Evolutionary conservation across 2,888 invertebrate species (phyloP), one percentile per base, ranked within the genome.

Genomic region (Galeruca laticollis): DNA sequence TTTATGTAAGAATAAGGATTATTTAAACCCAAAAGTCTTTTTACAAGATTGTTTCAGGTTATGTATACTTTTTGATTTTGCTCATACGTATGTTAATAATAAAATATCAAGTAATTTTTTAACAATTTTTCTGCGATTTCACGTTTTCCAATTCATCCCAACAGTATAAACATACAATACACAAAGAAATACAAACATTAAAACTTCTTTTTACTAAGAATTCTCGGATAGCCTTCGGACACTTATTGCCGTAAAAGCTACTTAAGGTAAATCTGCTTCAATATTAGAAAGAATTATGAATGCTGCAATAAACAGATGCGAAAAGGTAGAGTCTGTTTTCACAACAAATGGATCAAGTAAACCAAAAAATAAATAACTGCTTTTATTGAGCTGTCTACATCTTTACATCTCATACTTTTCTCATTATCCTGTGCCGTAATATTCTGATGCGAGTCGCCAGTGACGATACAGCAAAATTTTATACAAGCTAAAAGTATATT

Each of bases 381-480:
- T 57, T 35, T 57, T 35, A 35, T 57, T 57, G 8, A 35, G 35
- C 56, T 57, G 56, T 57, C 35, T 57, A 57, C 35, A 57, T 57
- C 56, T 57, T 57, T 35, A 57, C 56, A 35, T 57, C 56, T 57
- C 15, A 35, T 57, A 57, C 56, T 57, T 57, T 57, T 57, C 56
- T 57, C 56, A 57, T 57, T 57, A 57, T 57, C 56, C 20, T 35
- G 35, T 57, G 56, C 56, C n/a, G 18, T 35, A 57, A 35, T 57
- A 35, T 20, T 3, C 11, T 26, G 18, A 26, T 31, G 54, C n/a
- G 1, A n/a, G n/a, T 1, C 6, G 2, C 2, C 56, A 57, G 35
- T 57, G 56, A n/a, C 56, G 56, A 1, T 13, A 15, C 26, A 31
- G 0, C 9, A 11, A 31, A 5, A 15, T 31, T 54, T 54, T 31